These are phyloP conservation scores for Clupea harengus DNA, from an alignment of 2,113 vertebrate species.

Conservation along the genomic window DNA sequence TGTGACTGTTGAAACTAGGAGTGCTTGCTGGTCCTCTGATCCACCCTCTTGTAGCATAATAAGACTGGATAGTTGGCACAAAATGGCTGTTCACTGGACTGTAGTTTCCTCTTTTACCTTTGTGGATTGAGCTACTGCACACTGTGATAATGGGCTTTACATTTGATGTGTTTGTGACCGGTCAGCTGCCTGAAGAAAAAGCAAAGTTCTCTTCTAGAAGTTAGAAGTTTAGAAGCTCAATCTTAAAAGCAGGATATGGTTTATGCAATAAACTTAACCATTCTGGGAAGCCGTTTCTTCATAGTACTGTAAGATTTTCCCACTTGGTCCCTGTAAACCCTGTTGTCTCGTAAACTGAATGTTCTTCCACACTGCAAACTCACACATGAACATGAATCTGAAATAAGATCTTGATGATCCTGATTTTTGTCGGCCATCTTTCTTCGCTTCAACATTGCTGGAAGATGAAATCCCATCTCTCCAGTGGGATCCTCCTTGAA, in stretches of 20 bases:
- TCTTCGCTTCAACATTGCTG: no score
- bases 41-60: no score
- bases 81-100: neutral
- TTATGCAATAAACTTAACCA: neutral
- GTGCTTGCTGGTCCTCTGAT: no score
- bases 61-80: neutral
- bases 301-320: neutral
- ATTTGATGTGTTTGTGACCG: neutral
- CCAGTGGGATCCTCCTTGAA: no score
- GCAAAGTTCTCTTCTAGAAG: neutral
- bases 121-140: neutral
- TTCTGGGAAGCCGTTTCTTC: neutral
- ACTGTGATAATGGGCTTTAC: neutral
- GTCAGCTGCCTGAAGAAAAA: neutral
- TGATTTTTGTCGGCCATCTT: no score
- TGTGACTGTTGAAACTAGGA: no score
- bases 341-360: no score
- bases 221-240: neutral
- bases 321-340: no score
- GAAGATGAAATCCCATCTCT: no score
- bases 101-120: neutral
- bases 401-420: no score
- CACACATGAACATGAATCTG: no score
- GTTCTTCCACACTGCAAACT: no score
- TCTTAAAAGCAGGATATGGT: neutral